Evolutionary conservation across 2,797 vertebrate species (phyloP).

Genomic region (Liasis olivaceus): DNA sequence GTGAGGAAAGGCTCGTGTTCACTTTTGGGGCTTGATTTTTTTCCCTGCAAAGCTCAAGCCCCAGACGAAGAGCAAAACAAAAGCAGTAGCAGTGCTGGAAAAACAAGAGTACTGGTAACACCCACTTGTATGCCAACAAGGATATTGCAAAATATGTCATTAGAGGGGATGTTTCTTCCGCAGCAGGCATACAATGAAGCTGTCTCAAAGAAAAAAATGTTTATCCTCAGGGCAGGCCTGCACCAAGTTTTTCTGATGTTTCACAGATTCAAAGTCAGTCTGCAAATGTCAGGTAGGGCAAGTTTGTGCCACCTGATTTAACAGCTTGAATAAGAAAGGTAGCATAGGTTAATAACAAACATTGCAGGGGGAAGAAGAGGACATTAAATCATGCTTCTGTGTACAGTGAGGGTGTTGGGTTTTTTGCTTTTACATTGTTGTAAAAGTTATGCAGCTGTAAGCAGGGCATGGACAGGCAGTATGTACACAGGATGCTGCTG

Average conservation of each 20-base stretch:
- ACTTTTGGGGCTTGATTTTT: conserved; percentile 13
- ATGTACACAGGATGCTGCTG: background rate
- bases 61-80: background rate
- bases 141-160: conserved; percentile 33
- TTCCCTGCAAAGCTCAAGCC: conserved; percentile 6
- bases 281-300: conserved; percentile 55
- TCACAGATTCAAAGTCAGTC: conserved; percentile 34
- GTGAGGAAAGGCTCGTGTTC: background rate
- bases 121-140: conserved; percentile 33
- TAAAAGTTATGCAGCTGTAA: background rate
- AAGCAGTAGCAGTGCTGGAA: background rate
- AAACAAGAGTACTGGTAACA: conserved; percentile 23
- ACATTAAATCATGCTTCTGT: conserved; percentile 19
- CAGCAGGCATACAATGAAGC: conserved; percentile 30
- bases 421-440: background rate
- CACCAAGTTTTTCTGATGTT: conserved; percentile 41
- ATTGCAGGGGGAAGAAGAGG: background rate
- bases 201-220: conserved; percentile 48
- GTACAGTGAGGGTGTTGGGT: conserved; percentile 20
- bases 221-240: conserved; percentile 38
- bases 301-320: conserved; percentile 71
- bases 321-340: conserved; percentile 60
- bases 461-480: background rate
- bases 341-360: conserved; percentile 38
- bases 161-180: conserved; percentile 51